These are phyloP conservation scores for Anagrus nilaparvatae DNA, from an alignment of 1,140 invertebrate species.

Conservation along the genomic window DNA sequence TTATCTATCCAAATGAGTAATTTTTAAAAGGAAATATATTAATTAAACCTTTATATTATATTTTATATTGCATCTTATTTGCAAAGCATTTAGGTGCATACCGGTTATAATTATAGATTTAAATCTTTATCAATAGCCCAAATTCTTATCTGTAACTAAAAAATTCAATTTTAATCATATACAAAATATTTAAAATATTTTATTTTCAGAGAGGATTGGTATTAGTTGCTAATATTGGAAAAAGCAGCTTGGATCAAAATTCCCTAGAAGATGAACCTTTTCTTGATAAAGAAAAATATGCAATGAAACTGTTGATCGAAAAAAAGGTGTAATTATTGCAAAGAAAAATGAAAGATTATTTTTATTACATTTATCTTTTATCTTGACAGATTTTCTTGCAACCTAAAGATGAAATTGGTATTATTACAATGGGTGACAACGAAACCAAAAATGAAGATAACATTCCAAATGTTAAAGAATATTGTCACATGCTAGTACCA, in stretches of 20 bases:
- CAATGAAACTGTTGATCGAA: constrained; percentile 18
- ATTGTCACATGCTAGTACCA: constrained; percentile 15
- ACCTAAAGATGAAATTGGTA: constrained; percentile 25
- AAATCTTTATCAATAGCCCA: too few relatives aligned
- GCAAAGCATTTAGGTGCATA: too few relatives aligned
- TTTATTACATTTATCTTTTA: background rate
- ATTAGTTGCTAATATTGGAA: constrained; percentile 20
- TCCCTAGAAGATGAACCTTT: constrained; percentile 7
- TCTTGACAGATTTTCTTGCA: constrained; percentile 22
- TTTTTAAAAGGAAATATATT: too few relatives aligned
- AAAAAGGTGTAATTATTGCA: too few relatives aligned
- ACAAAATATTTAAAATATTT: too few relatives aligned
- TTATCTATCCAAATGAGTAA: too few relatives aligned
- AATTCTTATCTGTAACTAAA: too few relatives aligned
- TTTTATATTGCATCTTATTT: too few relatives aligned
- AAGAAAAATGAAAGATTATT: too few relatives aligned
- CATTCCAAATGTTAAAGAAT: constrained; percentile 10
- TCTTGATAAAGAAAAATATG: constrained; percentile 21
- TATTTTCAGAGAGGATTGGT: constrained; percentile 17
- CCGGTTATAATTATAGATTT: too few relatives aligned
- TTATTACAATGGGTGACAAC: constrained; percentile 24
- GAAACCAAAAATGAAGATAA: constrained; percentile 6
- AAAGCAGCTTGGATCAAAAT: constrained; percentile 7
- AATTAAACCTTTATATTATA: too few relatives aligned
- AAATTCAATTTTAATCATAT: too few relatives aligned